Conservation (phyloP, 2,888 invertebrate genomes). For the Pristionchus maxplancki region DNA sequence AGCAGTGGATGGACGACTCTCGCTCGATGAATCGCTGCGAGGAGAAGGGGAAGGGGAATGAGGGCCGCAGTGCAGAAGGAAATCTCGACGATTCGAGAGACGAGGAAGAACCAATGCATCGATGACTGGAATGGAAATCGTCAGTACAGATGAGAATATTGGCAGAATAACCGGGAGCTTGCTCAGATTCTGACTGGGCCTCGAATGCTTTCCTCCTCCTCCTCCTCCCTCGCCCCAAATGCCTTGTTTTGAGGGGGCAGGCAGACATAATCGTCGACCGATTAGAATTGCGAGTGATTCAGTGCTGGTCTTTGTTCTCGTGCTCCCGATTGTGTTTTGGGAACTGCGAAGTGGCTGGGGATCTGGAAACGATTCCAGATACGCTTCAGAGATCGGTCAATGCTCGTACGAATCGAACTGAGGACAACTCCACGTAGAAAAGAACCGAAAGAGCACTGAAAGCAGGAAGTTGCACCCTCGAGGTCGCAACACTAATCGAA, state of each 20-base stretch:
- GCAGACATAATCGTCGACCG: constrained; percentile 17
- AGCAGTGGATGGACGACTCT: constrained; percentile 15
- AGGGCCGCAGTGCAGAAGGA: neutral
- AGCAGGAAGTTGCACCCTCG: neutral
- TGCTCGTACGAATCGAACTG: neutral
- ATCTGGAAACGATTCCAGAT: neutral
- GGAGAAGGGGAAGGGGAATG: neutral
- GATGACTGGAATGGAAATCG: neutral
- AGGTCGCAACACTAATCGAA: constrained; percentile 17
- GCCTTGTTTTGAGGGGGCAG: neutral
- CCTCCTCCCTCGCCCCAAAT: constrained; percentile 9
- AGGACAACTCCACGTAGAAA: too few species aligned
- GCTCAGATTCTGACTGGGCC: neutral
- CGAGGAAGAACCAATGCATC: constrained; percentile 7
- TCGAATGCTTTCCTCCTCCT: neutral
- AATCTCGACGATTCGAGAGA: neutral
- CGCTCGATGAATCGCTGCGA: neutral
- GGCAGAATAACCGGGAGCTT: too few species aligned
- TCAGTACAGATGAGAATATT: neutral
- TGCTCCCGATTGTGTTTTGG: neutral
- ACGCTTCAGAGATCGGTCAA: neutral
- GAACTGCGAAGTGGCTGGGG: neutral
- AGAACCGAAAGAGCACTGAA: too few species aligned
- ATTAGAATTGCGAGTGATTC: neutral
- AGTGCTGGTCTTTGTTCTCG: neutral